These are phyloP conservation scores for Amphiduros pacificus DNA, from an alignment of 2,888 invertebrate species.

Conservation along the genomic window DNA sequence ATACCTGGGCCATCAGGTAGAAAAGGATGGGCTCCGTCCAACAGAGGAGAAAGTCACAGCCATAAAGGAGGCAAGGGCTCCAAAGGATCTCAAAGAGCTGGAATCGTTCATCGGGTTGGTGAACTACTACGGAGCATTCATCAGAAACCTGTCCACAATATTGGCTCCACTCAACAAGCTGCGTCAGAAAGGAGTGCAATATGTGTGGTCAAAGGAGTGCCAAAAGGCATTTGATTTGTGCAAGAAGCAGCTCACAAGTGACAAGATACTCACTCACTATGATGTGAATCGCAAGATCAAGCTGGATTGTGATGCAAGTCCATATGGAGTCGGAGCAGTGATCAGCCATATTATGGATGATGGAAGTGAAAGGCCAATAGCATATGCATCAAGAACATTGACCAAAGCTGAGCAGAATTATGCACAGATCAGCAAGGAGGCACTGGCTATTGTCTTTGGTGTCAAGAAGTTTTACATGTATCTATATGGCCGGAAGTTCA, in stretches of 20 bases:
- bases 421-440: constrained; percentile 54
- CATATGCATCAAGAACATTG: constrained; percentile 57
- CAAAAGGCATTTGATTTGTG: not conserved
- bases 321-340: constrained; percentile 44
- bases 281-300: constrained; percentile 37
- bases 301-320: constrained; percentile 53
- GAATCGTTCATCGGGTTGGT: not conserved
- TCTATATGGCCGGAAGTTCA: constrained; percentile 56
- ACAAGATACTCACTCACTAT: constrained; percentile 39
- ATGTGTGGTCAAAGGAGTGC: not conserved
- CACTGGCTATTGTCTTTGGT: constrained; percentile 54
- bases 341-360: constrained; percentile 39
- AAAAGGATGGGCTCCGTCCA: not conserved
- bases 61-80: not conserved
- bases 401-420: constrained; percentile 53
- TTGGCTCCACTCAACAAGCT: not conserved
- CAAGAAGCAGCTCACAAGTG: constrained; percentile 28
- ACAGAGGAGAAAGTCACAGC: not conserved
- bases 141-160: not conserved
- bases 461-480: constrained; percentile 57
- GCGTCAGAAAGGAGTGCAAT: not conserved
- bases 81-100: not conserved
- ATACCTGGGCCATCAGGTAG: constrained; percentile 1
- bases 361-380: constrained; percentile 56
- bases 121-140: not conserved